Conservation (phyloP, 2,113 vertebrate species). For the Rattus norvegicus region GRCr8 NC_086021.1:76218001-76218500, state of each 20-base stretch:
- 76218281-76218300: background rate
- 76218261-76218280: background rate
- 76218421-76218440: slow-evolving; percentile 14
- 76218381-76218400: background rate
- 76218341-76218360: background rate
- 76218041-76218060: background rate
- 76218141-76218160: background rate
- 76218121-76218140: slow-evolving; percentile 7
- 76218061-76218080: background rate
- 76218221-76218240: background rate
- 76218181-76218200: background rate
- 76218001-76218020: background rate
- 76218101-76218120: background rate
- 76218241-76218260: background rate
- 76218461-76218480: slow-evolving; percentile 18
- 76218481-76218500: slow-evolving; percentile 25
- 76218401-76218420: slow-evolving; percentile 41
- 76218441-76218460: background rate
- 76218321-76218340: background rate
- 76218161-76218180: background rate
- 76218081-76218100: background rate
- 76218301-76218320: background rate
- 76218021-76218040: background rate
- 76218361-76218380: slow-evolving; percentile 31
- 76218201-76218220: background rate